phyloP scores from a whole-genome alignment of 2,113 vertebrate genomes.

The Daubentonia madagascariensis region DNA sequence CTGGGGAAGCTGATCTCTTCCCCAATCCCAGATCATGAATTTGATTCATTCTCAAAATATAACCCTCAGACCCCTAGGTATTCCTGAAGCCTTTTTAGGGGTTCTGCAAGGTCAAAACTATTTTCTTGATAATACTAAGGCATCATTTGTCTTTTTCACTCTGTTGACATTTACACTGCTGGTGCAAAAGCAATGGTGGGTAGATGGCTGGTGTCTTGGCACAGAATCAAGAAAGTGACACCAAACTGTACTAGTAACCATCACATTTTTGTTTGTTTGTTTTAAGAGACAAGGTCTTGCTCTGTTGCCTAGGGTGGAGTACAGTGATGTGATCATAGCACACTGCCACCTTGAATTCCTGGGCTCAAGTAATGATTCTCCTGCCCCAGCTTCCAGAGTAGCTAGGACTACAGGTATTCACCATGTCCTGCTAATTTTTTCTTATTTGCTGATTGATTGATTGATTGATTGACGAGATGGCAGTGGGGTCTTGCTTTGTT shows the following conservation, averaged over 20 bases:
- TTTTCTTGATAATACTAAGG: background rate
- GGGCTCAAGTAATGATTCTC: no score
- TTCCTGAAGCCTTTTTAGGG: background rate
- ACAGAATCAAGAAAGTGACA: background rate
- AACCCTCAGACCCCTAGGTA: background rate
- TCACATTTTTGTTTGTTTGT: background rate
- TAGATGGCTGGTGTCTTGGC: background rate
- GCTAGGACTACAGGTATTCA: no score
- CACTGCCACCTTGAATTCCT: no score
- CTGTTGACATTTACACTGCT: background rate
- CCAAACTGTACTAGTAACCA: background rate
- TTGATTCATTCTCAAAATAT: background rate
- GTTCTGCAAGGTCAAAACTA: background rate
- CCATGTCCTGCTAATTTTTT: no score
- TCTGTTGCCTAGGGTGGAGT: no score
- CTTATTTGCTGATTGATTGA: no score
- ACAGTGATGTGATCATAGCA: no score
- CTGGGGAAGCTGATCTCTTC: background rate
- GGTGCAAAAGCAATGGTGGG: background rate
- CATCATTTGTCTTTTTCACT: background rate
- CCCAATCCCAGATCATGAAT: background rate
- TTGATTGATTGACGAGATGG: no score
- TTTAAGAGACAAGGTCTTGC: no score
- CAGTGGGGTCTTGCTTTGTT: no score
- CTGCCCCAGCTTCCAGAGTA: no score